Percentiles rank a stretch among this genome's conserved stretches.
These are phyloP conservation scores for Drosophila navojoa DNA, from an alignment of 1,140 invertebrate species.

Conservation along the genomic window DNA sequence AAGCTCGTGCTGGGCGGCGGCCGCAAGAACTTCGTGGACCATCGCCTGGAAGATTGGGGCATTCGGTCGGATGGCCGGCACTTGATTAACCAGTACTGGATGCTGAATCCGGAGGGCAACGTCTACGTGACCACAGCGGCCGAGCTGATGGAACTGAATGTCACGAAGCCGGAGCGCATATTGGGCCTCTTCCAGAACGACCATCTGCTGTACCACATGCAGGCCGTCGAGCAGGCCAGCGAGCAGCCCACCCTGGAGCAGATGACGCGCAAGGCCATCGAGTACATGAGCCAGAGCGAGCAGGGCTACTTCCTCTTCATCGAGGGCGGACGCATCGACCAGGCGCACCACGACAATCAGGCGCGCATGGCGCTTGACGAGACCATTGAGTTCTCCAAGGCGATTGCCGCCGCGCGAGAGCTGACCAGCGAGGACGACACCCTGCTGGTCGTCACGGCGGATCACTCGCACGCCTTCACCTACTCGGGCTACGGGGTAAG, in stretches of 20 bases:
- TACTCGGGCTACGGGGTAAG: slow-evolving; percentile 87
- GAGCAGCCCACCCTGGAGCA: slow-evolving; percentile 89
- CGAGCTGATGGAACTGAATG: slow-evolving; percentile 81
- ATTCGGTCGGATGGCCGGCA: slow-evolving; percentile 88
- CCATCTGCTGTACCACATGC: slow-evolving; percentile 85
- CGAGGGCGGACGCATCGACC: slow-evolving; percentile 90
- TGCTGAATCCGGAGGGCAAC: slow-evolving; percentile 52
- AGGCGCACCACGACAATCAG: slow-evolving; percentile 90
- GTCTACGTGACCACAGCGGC: slow-evolving; percentile 88
- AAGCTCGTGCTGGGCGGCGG: slow-evolving; percentile 91
- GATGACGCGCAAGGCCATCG: slow-evolving; percentile 92
- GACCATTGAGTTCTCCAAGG: slow-evolving; percentile 86
- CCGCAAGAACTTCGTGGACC: slow-evolving; percentile 88
- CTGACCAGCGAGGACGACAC: slow-evolving; percentile 86
- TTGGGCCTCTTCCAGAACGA: slow-evolving; percentile 85
- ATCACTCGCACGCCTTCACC: slow-evolving; percentile 88
- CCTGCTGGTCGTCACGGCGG: slow-evolving; percentile 88
- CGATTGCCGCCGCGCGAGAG: slow-evolving; percentile 85
- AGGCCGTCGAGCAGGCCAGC: slow-evolving; percentile 77
- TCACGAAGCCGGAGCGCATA: slow-evolving; percentile 80
- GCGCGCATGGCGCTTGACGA: slow-evolving; percentile 88
- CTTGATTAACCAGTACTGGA: slow-evolving; percentile 88
- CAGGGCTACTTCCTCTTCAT: slow-evolving; percentile 88
- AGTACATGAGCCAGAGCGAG: slow-evolving; percentile 87
- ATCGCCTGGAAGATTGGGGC: slow-evolving; percentile 47